Evolutionary conservation across 2,888 invertebrate genomes (phyloP), one percentile per base, ranked within the genome.

Genomic region (Coenonympha arcania): DNA sequence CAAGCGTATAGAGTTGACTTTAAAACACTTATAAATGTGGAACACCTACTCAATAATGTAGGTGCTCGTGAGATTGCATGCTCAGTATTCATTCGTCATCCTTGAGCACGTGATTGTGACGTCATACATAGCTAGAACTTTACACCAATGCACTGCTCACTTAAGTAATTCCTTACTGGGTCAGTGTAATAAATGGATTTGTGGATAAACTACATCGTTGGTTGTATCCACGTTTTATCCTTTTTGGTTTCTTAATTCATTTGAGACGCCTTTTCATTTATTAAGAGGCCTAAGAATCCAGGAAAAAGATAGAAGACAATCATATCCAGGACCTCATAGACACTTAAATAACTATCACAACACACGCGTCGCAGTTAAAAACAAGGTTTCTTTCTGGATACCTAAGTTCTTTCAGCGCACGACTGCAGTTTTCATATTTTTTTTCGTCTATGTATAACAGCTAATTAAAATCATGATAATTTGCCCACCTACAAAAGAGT

Each of bases 81-180:
- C 36, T 42, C 16, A 18, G 43, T 30, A 6, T 39, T 42, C 45
- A 16, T 31, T 39, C 16, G 34, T 31, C n/a, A 49, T 31, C 45
- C 36, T 40, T 36, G 41, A 43, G 18, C 41, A 50, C 47, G 44
- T 51, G 34, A 41, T 13, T 15, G 16, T 54, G 48, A 54, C 48
- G 52, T 52, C 54, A 49, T 26, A 9, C 20, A 24, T 33, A 28
- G n/a, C n/a, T n/a, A n/a, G n/a, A 22, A 33, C 20, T 9, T 20
- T n/a, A n/a, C n/a, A n/a, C n/a, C n/a, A 30, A 41, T 11, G 13
- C 16, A 5, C 15, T 28, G n/a, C 40, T 19, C 28, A 30, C 41
- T n/a, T 42, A 22, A 16, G 33, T 28, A 33, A 33, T 6, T 33
- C 31, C 43, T 43, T 33, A 33, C 28, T 43, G 22, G 43, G 43